Evolutionary conservation across 2,797 vertebrate genomes (phyloP).

Genomic region (Steatocranus sp.): DNA sequence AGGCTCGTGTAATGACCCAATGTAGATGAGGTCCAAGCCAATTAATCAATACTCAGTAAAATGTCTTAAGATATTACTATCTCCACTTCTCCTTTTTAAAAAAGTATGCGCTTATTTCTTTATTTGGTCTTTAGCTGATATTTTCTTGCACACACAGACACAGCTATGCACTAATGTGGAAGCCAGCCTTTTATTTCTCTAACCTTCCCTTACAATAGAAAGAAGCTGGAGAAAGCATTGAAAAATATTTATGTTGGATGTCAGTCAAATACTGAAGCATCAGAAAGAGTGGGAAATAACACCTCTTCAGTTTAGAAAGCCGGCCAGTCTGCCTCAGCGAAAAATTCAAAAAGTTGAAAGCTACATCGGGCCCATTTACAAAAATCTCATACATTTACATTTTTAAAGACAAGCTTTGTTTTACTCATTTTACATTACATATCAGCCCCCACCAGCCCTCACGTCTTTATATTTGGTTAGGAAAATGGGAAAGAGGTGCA

Average conservation of each 20-base stretch:
- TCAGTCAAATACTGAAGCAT: background rate
- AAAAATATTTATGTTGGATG: background rate
- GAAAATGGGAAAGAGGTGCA: background rate
- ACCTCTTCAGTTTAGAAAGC: background rate
- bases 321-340: background rate
- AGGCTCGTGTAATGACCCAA: conserved; percentile 11
- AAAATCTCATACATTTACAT: background rate
- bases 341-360: background rate
- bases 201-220: background rate
- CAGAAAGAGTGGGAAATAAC: background rate
- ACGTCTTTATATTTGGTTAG: background rate
- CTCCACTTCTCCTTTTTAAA: conserved; percentile 37
- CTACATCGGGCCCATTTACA: background rate
- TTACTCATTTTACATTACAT: background rate
- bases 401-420: background rate
- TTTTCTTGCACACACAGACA: background rate
- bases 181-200: background rate
- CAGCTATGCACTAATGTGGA: background rate
- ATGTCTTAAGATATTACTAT: conserved; percentile 48
- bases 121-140: background rate
- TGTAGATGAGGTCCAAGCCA: conserved; percentile 35
- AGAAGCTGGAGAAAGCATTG: background rate
- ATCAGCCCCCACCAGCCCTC: background rate
- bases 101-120: background rate
- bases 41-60: conserved; percentile 47